Evolutionary conservation across 2,888 invertebrate genomes (phyloP).

Genomic region (Drosophila eohydei): DNA sequence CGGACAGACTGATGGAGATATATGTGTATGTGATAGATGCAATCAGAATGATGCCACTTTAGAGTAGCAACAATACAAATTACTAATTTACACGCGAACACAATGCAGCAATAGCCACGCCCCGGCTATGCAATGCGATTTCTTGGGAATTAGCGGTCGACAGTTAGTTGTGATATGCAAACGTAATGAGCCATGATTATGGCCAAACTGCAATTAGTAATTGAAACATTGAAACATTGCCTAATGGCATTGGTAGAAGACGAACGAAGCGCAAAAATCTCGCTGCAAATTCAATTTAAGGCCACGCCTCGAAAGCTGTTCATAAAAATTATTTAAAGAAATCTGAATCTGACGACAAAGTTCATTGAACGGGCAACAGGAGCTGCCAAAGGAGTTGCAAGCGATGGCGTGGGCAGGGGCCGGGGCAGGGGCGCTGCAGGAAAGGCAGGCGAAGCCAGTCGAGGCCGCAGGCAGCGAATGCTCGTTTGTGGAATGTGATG

Average conservation of each 20-base stretch:
- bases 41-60: constrained; percentile 44
- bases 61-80: constrained; percentile 58
- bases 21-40: constrained; percentile 14
- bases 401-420: too few species aligned
- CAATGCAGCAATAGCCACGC: constrained; percentile 16
- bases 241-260: constrained; percentile 33
- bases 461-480: constrained; percentile 55
- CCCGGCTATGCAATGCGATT: constrained; percentile 6
- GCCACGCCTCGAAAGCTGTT: constrained; percentile 38
- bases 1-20: neutral
- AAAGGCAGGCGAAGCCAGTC: constrained; percentile 50
- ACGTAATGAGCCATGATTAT: constrained; percentile 66
- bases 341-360: constrained; percentile 44
- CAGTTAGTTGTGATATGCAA: constrained; percentile 37
- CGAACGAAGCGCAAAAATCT: neutral
- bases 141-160: constrained; percentile 34
- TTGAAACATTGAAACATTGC: constrained; percentile 56
- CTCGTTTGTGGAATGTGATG: constrained; percentile 50
- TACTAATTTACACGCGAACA: constrained; percentile 69
- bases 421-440: neutral
- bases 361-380: constrained; percentile 68
- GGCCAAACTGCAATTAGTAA: constrained; percentile 65
- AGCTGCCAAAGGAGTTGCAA: constrained; percentile 35
- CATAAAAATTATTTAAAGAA: constrained; percentile 40
- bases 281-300: constrained; percentile 48